A percentile compares a stretch with the other conserved stretches of the same genome.
Conservation (phyloP, 92 coral and sea anemone genomes). For the Desmophyllum pertusum region DNA sequence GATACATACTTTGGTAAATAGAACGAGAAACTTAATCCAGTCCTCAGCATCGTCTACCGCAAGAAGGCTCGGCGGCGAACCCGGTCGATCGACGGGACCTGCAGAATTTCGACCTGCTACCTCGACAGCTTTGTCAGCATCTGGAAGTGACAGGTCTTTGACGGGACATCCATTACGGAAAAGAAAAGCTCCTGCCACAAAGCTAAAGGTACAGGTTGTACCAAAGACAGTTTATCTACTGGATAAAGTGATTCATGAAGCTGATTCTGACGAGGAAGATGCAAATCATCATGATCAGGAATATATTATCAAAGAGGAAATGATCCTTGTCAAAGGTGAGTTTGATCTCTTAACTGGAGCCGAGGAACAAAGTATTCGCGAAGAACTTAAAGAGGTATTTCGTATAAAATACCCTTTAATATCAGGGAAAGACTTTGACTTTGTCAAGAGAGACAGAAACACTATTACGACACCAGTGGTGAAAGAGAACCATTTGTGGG, state of each 20-base stretch:
- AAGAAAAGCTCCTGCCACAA: neutral
- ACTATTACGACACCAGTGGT: slow-evolving; percentile 60
- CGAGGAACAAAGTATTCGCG: neutral
- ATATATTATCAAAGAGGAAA: neutral
- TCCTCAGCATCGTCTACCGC: too few relatives aligned
- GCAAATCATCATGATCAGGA: neutral
- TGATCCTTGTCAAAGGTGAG: neutral
- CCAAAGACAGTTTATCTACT: too few relatives aligned
- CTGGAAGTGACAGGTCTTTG: too few relatives aligned
- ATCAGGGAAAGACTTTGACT: slow-evolving; percentile 48
- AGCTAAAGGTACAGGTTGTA: neutral
- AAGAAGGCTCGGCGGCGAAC: too few relatives aligned
- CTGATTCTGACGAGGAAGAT: neutral
- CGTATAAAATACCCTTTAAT: slow-evolving; percentile 36
- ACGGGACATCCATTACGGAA: neutral
- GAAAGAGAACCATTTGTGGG: slow-evolving; percentile 58
- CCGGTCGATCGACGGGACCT: too few relatives aligned
- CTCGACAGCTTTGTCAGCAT: too few relatives aligned
- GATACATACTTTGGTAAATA: slow-evolving; percentile 3
- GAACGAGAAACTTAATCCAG: too few relatives aligned
- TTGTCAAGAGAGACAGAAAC: slow-evolving; percentile 63
- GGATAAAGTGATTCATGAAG: too few relatives aligned
- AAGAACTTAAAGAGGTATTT: neutral
- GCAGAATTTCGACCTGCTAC: too few relatives aligned
- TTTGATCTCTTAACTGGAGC: neutral